Base-by-base conservation (phyloP, 2,888 invertebrate genomes). In the Andrena marginata region DNA sequence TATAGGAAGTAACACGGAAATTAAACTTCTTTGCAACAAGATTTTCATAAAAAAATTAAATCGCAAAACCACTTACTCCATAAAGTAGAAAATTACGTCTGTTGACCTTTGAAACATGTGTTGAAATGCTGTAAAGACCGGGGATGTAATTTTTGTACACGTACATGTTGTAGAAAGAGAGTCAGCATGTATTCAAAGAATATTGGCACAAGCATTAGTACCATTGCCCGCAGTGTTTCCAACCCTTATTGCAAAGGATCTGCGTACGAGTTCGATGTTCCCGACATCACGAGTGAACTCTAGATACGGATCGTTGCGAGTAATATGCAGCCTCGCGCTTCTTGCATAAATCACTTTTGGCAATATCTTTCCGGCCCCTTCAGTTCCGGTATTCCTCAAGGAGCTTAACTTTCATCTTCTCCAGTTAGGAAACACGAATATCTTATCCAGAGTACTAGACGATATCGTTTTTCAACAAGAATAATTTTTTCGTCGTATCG, bases 281-380 rank as follows among this genome's bases (percentile, higher is more conserved):
- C 77, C 65, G 62, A 23, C 70, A 71, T 60, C 71, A 26, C 69
- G 60, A 35, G 74, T 26, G 59, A 59, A 63, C 65, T 79, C 73
- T 54, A 63, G 59, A 59, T 54, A 74, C 76, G 88, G 88, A 88
- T 89, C 87, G 87, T 84, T 88, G 84, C 84, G 82, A 87, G 91
- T 90, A 92, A 92, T 92, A 91, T 93, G 91, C 88, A 90, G 89
- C 90, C 89, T 87, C 89, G 90, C 90, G 89, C 89, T 85, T 87
- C 89, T 85, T 87, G 88, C 90, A 92, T 93, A 92, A 92, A 93
- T 93, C 92, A 92, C 90, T 91, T 92, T 86, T 89, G 90, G 92
- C 90, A 92, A 92, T 92, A 93, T 92, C 87, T 92, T 92, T 91
- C 90, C 90, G 87, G 84, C 56, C 72, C 72, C 71, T 81, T 77